Evolutionary conservation across 2,888 invertebrate species (phyloP), one percentile per base, ranked within the genome.

Genomic region (Cataglyphis albicans): DNA sequence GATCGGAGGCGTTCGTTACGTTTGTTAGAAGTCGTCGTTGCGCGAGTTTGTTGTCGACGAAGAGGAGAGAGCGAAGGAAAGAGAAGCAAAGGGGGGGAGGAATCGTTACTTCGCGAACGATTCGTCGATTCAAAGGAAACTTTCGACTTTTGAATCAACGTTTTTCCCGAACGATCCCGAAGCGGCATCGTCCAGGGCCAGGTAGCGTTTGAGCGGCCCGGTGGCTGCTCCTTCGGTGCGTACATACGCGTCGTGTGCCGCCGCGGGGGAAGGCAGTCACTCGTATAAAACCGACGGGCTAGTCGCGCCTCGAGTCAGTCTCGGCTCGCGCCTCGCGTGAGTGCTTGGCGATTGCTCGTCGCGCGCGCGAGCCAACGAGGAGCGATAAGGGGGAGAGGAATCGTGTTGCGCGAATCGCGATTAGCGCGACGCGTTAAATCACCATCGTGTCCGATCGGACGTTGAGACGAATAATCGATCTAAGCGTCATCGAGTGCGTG

Each of bases 261-360:
- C 32, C 21, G 21, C 75, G 86, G 90, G 90, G 91, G 91, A 90
- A 90, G 90, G 91, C 91, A 90, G 91, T 92, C 91, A 85, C 86
- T 92, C 91, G 91, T 91, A 93, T 94, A 94, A 93, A 93, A 92
- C 92, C 92, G 87, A 88, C 90, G 89, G 87, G 88, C 91, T 87
- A 92, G 91, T 93, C 93, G 91, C 91, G 90, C 88, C 86, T 89
- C 91, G 88, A 91, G 91, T 92, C 93, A 93, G 93, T 94, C 90
- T 92, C 90, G 93, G 57, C 92, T 92, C 90, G 93, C 91, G 92
- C 90, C 86, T 91, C 89, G 90, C 90, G 92, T 87, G 91, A 91
- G 90, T 89, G 89, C 91, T 74, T 48, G 48, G 29, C 72, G 73
- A 73, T 83, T 70, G 63, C 72, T 72, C 21, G 80, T 78, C 52